A percentile compares a stretch with the other conserved stretches of the same genome.
These are phyloP conservation scores for Microctenopoma stevenorrisi DNA, from an alignment of 2,797 vertebrate species.

Conservation along the genomic window DNA sequence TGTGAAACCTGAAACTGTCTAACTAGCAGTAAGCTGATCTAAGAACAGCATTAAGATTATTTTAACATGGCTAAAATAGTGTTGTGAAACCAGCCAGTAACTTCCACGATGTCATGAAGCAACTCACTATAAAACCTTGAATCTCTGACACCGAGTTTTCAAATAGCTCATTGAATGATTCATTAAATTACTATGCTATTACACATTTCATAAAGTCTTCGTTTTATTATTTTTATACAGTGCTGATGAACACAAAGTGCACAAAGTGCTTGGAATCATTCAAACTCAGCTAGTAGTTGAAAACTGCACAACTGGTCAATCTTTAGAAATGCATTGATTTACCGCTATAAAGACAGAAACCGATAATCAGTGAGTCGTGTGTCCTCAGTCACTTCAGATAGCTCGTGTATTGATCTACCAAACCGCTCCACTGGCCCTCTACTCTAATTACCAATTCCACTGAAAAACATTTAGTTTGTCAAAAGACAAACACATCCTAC, in stretches of 20 bases:
- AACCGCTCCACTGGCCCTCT: slow-evolving; percentile 14
- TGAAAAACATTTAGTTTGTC: slow-evolving; percentile 8
- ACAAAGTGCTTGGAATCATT: background rate
- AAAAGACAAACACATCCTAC: slow-evolving; percentile 73
- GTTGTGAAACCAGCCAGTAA: background rate
- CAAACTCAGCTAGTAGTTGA: background rate
- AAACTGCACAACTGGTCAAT: background rate
- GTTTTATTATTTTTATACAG: background rate
- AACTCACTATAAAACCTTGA: background rate
- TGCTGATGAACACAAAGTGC: background rate
- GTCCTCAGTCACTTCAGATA: slow-evolving; percentile 21
- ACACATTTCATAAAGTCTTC: too few relatives aligned
- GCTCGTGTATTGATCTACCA: slow-evolving; percentile 25
- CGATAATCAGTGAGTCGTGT: slow-evolving; percentile 7
- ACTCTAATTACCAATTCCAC: slow-evolving; percentile 20
- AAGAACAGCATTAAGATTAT: background rate
- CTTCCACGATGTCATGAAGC: background rate
- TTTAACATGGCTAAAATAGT: background rate
- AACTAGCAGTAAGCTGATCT: background rate
- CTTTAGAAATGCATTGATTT: slow-evolving; percentile 3
- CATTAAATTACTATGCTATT: too few relatives aligned
- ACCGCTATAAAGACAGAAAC: slow-evolving; percentile 4
- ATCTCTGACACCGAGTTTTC: background rate
- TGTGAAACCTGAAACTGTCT: too few relatives aligned
- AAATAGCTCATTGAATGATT: background rate